Evolutionary conservation across 2,113 vertebrate genomes (phyloP).

Genomic region (Perca schrenkii): DNA sequence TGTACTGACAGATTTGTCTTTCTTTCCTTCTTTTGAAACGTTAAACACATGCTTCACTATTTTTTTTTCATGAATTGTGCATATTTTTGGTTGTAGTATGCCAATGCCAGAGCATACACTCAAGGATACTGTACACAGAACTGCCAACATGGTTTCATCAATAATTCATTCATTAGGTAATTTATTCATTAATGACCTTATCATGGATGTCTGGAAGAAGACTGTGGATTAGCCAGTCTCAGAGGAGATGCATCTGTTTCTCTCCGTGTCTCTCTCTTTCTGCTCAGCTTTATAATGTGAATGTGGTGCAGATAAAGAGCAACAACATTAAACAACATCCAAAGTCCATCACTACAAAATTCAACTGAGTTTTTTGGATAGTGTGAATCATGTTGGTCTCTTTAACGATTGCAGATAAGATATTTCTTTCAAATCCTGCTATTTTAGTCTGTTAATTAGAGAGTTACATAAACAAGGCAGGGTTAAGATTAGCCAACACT

Average conservation of each 20-base stretch:
- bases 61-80: slow-evolving; percentile 10
- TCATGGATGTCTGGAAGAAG: slow-evolving; percentile 67
- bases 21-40: not conserved
- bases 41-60: not conserved
- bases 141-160: slow-evolving; percentile 59
- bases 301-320: slow-evolving; percentile 27
- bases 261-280: not conserved
- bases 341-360: slow-evolving; percentile 14
- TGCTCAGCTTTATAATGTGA: slow-evolving; percentile 16
- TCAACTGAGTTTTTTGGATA: not conserved
- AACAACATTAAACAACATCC: slow-evolving; percentile 17
- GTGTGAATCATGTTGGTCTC: not conserved
- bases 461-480: slow-evolving; percentile 1
- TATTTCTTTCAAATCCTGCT: not conserved
- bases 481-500: not conserved
- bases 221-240: slow-evolving; percentile 49
- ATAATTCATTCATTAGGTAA: slow-evolving; percentile 76
- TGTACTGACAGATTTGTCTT: not conserved
- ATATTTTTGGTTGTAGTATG: slow-evolving; percentile 8
- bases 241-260: slow-evolving; percentile 57
- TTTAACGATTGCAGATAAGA: slow-evolving; percentile 8
- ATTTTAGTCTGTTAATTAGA: slow-evolving; percentile 18
- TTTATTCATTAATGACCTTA: slow-evolving; percentile 86
- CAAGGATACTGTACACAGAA: slow-evolving; percentile 47
- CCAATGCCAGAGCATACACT: slow-evolving; percentile 26